Evolutionary conservation across 2,113 vertebrate genomes (phyloP).

Genomic region (Muntiacus reevesi): DNA sequence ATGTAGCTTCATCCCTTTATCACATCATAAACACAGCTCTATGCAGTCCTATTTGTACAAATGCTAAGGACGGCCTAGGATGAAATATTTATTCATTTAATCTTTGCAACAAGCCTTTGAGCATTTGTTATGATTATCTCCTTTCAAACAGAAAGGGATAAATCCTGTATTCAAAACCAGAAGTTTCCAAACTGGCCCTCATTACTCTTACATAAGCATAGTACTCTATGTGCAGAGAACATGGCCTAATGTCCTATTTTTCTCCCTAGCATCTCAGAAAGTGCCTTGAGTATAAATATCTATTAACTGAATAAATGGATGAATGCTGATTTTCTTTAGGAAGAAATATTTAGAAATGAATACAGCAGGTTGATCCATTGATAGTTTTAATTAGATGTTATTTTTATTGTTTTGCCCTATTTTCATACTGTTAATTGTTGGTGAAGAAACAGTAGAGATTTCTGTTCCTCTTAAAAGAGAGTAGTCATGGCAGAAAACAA

Average conservation of each 20-base stretch:
- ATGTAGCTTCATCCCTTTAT: neutral
- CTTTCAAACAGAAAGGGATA: neutral
- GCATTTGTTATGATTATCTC: neutral
- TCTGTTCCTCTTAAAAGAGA: neutral
- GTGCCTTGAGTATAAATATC: neutral
- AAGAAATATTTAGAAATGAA: neutral
- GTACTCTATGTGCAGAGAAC: neutral
- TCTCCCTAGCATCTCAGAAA: neutral
- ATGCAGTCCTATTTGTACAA: neutral
- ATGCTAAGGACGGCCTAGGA: neutral
- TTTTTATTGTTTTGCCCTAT: neutral
- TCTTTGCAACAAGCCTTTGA: neutral
- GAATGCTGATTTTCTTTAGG: neutral
- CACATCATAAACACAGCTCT: neutral
- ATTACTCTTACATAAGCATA: fast-evolving
- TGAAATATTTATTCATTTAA: constrained; percentile 25
- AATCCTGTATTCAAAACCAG: neutral
- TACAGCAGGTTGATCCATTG: neutral
- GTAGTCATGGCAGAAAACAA: neutral
- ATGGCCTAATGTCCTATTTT: neutral
- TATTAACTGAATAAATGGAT: neutral
- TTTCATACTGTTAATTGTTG: neutral
- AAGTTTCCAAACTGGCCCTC: neutral
- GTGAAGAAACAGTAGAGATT: neutral
- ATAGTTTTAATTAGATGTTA: neutral